Conservation (phyloP, 2,797 vertebrate species). For the Australoheros facetus region DNA sequence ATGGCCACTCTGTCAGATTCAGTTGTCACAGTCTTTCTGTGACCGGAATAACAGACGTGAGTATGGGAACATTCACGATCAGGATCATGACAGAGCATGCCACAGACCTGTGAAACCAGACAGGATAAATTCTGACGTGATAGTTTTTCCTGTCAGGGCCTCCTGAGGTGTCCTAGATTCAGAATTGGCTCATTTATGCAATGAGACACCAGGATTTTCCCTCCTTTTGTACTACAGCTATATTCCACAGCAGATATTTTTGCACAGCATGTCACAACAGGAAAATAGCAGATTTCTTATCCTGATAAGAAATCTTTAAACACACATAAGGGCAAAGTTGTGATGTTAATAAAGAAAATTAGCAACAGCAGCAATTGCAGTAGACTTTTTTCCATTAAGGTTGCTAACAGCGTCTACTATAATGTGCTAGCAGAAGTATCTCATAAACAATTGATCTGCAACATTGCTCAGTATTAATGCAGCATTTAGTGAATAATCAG, state of each 20-base stretch:
- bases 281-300: constrained; percentile 4
- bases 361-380: not conserved
- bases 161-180: not conserved
- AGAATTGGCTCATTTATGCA: not conserved
- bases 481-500: not conserved
- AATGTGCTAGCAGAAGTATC: not conserved
- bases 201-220: not conserved
- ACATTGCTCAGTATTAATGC: not conserved
- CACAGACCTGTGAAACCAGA: not conserved
- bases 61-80: not conserved
- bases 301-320: not conserved
- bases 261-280: not conserved
- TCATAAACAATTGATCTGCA: not conserved
- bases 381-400: not conserved
- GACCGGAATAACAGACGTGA: not conserved
- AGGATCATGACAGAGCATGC: not conserved
- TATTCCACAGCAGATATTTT: not conserved
- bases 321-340: not conserved
- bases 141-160: not conserved
- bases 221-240: not conserved
- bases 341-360: not conserved
- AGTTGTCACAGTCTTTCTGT: not conserved
- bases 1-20: not conserved
- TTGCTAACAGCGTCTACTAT: not conserved
- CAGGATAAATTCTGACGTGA: not conserved